These are phyloP conservation scores for Darevskia nairensis DNA, from an alignment of 2,797 vertebrate genomes.

Conservation along the genomic window DNA sequence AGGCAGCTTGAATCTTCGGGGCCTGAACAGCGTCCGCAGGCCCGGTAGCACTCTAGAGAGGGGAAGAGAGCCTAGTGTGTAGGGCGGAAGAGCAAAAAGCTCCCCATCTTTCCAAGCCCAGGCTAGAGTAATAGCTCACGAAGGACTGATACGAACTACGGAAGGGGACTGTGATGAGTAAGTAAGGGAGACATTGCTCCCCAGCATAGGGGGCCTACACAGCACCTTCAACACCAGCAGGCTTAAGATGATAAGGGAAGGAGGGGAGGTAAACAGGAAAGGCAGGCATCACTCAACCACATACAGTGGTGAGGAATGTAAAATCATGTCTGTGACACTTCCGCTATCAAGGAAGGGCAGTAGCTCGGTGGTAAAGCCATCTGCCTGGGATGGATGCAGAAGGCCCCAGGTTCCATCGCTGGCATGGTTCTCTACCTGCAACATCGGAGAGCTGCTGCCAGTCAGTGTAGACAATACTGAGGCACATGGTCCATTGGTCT, in stretches of 20 bases:
- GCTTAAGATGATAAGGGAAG: neutral
- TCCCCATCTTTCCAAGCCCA: neutral
- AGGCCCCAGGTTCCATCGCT: too few species aligned
- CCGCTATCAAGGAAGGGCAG: too few species aligned
- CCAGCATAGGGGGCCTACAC: neutral
- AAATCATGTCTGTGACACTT: neutral
- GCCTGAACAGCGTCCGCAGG: constrained; percentile 90
- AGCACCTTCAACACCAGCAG: neutral
- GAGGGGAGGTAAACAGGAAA: neutral
- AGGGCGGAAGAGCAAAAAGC: rapidly evolving
- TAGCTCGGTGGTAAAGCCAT: too few species aligned
- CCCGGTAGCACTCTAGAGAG: constrained; percentile 86
- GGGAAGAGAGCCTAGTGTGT: rapidly evolving
- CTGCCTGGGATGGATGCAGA: too few species aligned
- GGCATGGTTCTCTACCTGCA: too few species aligned
- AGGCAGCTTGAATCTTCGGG: constrained; percentile 91
- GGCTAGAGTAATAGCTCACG: neutral
- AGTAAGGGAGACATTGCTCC: neutral
- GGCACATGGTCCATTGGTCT: too few species aligned
- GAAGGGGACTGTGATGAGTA: neutral
- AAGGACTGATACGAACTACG: neutral
- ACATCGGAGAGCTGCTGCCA: too few species aligned
- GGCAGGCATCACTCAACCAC: neutral
- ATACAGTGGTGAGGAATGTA: neutral
- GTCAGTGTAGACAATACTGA: too few species aligned